These are phyloP conservation scores for Embidobia sp. DNA, from an alignment of 2,888 invertebrate species.

Conservation along the genomic window DNA sequence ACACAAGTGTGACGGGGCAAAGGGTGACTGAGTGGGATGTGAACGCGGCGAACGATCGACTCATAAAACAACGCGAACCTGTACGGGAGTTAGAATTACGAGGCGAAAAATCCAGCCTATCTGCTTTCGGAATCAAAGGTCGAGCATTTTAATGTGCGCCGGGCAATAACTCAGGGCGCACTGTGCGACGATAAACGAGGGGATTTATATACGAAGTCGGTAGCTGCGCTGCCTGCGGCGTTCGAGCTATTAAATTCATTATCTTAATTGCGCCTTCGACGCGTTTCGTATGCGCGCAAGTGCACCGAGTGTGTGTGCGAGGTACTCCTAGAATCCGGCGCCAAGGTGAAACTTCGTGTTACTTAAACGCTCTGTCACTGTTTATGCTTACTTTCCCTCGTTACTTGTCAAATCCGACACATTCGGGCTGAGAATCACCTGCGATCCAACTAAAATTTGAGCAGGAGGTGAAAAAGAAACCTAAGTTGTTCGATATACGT, in stretches of 20 bases:
- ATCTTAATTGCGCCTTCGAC: conserved; percentile 76
- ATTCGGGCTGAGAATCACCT: conserved; percentile 14
- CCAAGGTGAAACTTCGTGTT: conserved; percentile 46
- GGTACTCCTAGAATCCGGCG: conserved; percentile 33
- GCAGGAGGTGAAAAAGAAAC: too few species aligned
- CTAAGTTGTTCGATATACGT: too few species aligned
- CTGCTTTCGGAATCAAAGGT: too few species aligned
- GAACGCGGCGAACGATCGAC: too few species aligned
- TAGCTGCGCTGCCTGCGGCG: conserved; percentile 50
- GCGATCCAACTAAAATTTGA: too few species aligned
- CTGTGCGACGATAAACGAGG: conserved; percentile 42
- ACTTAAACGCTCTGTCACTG: conserved; percentile 37
- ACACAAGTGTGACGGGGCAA: too few species aligned
- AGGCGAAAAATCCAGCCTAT: too few species aligned
- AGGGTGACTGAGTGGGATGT: too few species aligned
- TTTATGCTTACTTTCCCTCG: conserved; percentile 56
- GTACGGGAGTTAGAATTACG: too few species aligned
- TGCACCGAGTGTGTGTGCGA: conserved; percentile 21
- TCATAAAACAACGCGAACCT: too few species aligned
- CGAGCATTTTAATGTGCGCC: too few species aligned
- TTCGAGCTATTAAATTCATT: conserved; percentile 76
- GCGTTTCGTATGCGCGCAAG: conserved; percentile 67
- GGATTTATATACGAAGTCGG: conserved; percentile 53
- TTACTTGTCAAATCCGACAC: conserved; percentile 63
- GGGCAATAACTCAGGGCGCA: too few species aligned